Evolutionary conservation across 2,888 invertebrate genomes (phyloP).

Genomic region (Meteorus colon): DNA sequence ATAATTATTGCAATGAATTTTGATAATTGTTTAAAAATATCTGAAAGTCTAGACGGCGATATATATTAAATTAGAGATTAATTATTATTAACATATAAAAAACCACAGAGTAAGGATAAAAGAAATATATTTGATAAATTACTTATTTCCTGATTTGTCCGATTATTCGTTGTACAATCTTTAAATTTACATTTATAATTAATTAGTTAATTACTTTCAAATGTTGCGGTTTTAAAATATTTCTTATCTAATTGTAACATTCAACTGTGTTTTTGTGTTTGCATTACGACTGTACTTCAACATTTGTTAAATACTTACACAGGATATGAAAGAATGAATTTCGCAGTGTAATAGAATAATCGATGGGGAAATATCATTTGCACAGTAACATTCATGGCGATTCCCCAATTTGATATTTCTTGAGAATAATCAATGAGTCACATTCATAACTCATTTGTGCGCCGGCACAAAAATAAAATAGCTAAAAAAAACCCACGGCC

Average conservation of each 20-base stretch:
- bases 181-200: background rate
- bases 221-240: background rate
- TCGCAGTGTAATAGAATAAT: background rate
- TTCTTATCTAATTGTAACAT: background rate
- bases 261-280: background rate
- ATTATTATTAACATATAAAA: background rate
- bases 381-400: too few relatives aligned
- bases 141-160: background rate
- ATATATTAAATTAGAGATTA: background rate
- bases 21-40: background rate
- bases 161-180: background rate
- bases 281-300: background rate
- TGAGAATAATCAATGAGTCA: background rate
- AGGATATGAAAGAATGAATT: background rate
- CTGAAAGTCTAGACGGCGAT: background rate
- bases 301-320: background rate
- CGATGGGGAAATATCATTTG: background rate
- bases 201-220: background rate
- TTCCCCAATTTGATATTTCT: background rate
- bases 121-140: background rate
- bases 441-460: background rate
- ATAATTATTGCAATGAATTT: background rate
- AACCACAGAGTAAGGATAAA: background rate
- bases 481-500: background rate
- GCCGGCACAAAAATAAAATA: background rate